Percentiles rank a stretch among this genome's conserved stretches.
phyloP scores from a whole-genome alignment of 2,113 vertebrate species.

The Grammomys surdaster region DNA sequence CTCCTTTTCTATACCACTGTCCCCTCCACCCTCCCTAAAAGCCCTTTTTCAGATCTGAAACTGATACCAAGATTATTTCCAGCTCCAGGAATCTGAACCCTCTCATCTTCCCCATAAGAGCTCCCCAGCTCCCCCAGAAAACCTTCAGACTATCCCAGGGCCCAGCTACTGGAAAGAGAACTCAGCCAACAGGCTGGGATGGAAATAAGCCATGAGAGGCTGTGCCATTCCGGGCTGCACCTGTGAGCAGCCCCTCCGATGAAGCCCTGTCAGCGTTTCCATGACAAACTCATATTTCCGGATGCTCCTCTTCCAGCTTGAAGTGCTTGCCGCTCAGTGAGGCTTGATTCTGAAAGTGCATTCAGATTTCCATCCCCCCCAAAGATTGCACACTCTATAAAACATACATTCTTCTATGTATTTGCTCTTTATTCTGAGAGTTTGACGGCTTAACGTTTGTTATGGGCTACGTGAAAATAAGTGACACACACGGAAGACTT shows the following conservation, averaged over 20 bases:
- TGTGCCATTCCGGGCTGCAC: conserved; percentile 54
- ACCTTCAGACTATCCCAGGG: conserved; percentile 4
- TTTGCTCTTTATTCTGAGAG: conserved; percentile 29
- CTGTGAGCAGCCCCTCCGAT: conserved; percentile 64
- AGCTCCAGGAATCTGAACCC: conserved; percentile 9
- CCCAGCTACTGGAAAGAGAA: conserved; percentile 24
- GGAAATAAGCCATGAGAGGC: conserved; percentile 62
- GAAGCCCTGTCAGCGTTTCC: conserved; percentile 76
- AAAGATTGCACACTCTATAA: not conserved
- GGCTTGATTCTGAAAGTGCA: conserved; percentile 59
- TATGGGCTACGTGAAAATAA: not conserved
- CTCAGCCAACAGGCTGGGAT: conserved; percentile 27
- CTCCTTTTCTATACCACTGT: not conserved
- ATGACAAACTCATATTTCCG: conserved; percentile 78
- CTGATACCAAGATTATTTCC: not conserved
- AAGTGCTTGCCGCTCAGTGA: conserved; percentile 51
- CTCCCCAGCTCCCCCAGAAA: not conserved
- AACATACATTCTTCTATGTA: not conserved
- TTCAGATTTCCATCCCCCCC: not conserved
- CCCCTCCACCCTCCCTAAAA: not conserved
- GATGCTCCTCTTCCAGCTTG: conserved; percentile 63
- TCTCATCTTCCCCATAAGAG: not conserved
- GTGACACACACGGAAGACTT: not conserved
- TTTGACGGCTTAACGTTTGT: not conserved
- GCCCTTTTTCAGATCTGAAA: conserved; percentile 20